These are phyloP conservation scores for Cerceris ruficornis DNA, from an alignment of 2,888 invertebrate species.

Conservation along the genomic window DNA sequence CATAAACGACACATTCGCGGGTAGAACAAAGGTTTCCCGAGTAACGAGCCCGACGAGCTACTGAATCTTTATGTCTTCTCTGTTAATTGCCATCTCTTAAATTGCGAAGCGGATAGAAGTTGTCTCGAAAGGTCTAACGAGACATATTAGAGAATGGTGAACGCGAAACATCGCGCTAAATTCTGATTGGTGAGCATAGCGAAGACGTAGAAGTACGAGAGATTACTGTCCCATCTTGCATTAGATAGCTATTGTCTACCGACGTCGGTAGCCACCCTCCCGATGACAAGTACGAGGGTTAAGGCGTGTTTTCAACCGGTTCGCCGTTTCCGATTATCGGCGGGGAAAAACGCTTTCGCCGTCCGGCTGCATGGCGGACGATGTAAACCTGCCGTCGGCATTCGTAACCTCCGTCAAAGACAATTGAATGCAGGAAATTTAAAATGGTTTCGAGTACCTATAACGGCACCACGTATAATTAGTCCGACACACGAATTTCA, in stretches of 20 bases:
- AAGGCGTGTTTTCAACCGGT: constrained; percentile 43
- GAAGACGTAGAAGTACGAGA: constrained; percentile 37
- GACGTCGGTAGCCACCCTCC: constrained; percentile 32
- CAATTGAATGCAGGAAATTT: not conserved
- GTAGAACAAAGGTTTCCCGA: constrained; percentile 22
- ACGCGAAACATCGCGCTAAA: constrained; percentile 48
- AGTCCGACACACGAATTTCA: constrained; percentile 54
- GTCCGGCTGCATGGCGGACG: too few relatives aligned
- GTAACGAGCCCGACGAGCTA: constrained; percentile 37
- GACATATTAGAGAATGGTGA: constrained; percentile 41
- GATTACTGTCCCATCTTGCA: constrained; percentile 50
- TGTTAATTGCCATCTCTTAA: constrained; percentile 34
- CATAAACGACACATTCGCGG: not conserved
- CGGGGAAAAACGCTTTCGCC: too few relatives aligned
- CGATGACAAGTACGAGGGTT: constrained; percentile 10
- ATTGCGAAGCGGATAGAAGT: constrained; percentile 25
- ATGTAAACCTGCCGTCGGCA: not conserved
- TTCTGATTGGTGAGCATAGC: constrained; percentile 25
- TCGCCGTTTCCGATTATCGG: not conserved
- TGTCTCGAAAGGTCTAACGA: constrained; percentile 34
- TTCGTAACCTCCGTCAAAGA: not conserved
- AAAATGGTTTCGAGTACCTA: not conserved
- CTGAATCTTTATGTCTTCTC: constrained; percentile 29
- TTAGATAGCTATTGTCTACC: constrained; percentile 66
- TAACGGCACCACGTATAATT: constrained; percentile 44